A percentile compares a stretch with the other conserved stretches of the same genome.
Conservation (phyloP, 2,797 vertebrate species). For the Psittacula derbiana region DNA sequence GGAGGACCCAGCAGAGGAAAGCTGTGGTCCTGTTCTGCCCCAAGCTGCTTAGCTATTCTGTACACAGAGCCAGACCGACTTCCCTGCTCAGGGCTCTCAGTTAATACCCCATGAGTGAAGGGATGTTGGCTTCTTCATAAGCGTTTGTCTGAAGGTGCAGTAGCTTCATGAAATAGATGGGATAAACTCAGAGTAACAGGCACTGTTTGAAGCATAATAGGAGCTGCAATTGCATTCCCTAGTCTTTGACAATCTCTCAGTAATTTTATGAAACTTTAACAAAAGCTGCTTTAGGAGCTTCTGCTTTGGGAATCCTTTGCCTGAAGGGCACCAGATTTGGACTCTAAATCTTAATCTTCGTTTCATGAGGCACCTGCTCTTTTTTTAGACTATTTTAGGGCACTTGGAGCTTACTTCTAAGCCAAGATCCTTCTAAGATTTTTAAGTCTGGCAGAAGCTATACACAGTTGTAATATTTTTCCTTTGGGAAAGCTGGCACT, state of each 20-base stretch:
- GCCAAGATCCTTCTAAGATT: slow-evolving; percentile 29
- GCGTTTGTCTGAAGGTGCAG: background rate
- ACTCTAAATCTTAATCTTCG: slow-evolving; percentile 27
- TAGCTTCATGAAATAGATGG: background rate
- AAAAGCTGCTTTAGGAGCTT: background rate
- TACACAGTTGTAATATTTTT: slow-evolving; percentile 39
- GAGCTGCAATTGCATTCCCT: background rate
- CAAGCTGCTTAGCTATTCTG: background rate
- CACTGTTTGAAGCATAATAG: background rate
- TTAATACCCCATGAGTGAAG: background rate
- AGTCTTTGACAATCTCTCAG: background rate
- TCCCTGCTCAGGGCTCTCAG: background rate
- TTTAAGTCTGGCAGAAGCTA: slow-evolving; percentile 26
- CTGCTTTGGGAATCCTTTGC: slow-evolving; percentile 27
- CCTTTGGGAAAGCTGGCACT: slow-evolving; percentile 37
- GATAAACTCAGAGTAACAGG: background rate
- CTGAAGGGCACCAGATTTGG: slow-evolving; percentile 24
- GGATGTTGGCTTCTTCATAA: background rate
- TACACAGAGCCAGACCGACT: background rate
- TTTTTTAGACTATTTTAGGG: slow-evolving; percentile 10
- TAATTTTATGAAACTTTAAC: background rate
- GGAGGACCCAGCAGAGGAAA: background rate
- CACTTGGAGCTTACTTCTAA: background rate
- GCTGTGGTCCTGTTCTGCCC: background rate
- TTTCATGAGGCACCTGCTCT: background rate